phyloP scores from a whole-genome alignment of 2,797 vertebrate genomes.

The Semaprochilodus insignis region DNA sequence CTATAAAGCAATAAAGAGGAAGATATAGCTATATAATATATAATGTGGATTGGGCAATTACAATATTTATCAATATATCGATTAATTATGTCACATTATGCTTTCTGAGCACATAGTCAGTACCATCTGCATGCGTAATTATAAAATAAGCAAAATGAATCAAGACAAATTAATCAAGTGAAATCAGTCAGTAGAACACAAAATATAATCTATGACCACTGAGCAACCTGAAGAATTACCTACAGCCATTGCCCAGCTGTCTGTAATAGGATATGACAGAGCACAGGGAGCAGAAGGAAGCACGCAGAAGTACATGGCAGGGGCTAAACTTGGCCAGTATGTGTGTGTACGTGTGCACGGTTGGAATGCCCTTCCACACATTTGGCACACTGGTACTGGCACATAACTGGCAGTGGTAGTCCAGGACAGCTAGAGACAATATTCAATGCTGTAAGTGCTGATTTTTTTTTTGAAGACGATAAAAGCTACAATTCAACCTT shows the following conservation, averaged over 20 bases:
- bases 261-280: neutral
- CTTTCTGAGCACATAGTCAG: too few species aligned
- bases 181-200: neutral
- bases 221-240: neutral
- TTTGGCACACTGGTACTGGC: neutral
- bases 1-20: too few species aligned
- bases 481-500: neutral
- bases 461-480: neutral
- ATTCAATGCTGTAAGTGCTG: neutral
- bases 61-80: too few species aligned
- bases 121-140: too few species aligned
- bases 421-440: neutral
- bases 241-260: neutral
- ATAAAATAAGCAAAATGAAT: too few species aligned
- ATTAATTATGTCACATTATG: too few species aligned
- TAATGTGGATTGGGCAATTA: too few species aligned
- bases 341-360: neutral
- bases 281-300: neutral
- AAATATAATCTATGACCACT: neutral
- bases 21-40: too few species aligned
- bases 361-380: neutral
- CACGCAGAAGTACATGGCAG: neutral
- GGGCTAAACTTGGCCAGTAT: neutral
- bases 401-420: neutral
- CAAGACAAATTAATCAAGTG: too few species aligned